Percentiles rank a stretch among this genome's conserved stretches.
Conservation (phyloP, 2,888 invertebrate genomes). For the Brenthis ino region DNA sequence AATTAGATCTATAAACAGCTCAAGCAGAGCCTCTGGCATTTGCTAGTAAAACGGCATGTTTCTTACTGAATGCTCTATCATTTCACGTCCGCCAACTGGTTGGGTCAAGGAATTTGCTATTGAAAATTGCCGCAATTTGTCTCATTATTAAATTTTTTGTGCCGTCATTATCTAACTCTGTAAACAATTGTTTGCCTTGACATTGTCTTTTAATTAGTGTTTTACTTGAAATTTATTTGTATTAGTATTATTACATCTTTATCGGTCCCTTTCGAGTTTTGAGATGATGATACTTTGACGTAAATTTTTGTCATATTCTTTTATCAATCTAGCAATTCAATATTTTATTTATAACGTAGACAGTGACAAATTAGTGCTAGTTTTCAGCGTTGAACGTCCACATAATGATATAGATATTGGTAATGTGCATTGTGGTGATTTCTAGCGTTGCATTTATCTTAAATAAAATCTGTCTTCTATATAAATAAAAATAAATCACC, state of each 20-base stretch:
- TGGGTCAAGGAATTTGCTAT: constrained; percentile 47
- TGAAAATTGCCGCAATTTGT: constrained; percentile 48
- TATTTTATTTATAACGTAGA: too few relatives aligned
- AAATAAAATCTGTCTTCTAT: too few relatives aligned
- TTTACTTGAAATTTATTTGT: background rate
- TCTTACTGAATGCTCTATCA: constrained; percentile 23
- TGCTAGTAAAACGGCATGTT: constrained; percentile 11
- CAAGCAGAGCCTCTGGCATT: constrained; percentile 6
- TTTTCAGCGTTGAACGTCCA: too few relatives aligned
- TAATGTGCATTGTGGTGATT: background rate
- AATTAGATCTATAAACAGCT: constrained; percentile 7
- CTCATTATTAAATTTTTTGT: constrained; percentile 41
- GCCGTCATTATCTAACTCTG: constrained; percentile 22
- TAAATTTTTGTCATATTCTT: too few relatives aligned
- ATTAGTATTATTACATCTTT: too few relatives aligned
- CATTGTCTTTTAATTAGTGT: constrained; percentile 12
- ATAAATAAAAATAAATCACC: too few relatives aligned
- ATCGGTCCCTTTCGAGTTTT: too few relatives aligned
- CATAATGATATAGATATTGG: too few relatives aligned
- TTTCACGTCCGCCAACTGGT: constrained; percentile 34
- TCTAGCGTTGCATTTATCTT: background rate
- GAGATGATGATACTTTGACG: too few relatives aligned
- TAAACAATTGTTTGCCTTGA: constrained; percentile 26
- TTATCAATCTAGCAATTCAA: too few relatives aligned
- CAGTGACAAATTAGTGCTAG: too few relatives aligned